These are phyloP conservation scores for Anguilla obscura DNA, from an alignment of 2,797 vertebrate species.

Conservation along the genomic window DNA sequence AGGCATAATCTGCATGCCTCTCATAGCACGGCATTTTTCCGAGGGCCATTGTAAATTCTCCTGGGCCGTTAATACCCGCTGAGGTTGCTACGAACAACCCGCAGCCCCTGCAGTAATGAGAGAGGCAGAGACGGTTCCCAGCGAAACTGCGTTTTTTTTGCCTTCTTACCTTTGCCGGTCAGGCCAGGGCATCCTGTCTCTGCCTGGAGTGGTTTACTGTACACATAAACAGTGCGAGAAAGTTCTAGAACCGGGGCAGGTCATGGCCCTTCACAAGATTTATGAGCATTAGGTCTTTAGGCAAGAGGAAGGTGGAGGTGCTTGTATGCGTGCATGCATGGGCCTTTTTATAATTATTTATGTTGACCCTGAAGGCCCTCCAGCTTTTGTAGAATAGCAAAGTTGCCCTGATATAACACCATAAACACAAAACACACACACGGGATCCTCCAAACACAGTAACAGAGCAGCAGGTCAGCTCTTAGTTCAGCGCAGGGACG, in stretches of 20 bases:
- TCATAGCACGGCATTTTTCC: conserved; percentile 28
- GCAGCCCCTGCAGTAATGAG: conserved; percentile 12
- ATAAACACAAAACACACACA: not conserved
- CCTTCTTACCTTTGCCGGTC: not conserved
- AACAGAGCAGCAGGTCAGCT: not conserved
- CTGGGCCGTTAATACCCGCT: conserved; percentile 21
- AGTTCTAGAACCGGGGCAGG: not conserved
- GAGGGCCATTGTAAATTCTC: conserved; percentile 22
- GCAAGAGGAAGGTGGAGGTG: not conserved
- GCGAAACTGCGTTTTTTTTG: not conserved
- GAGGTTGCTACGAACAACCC: conserved; percentile 19
- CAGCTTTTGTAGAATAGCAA: not conserved
- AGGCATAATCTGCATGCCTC: conserved; percentile 25
- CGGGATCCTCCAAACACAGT: not conserved
- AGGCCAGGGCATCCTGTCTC: not conserved
- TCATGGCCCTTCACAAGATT: not conserved
- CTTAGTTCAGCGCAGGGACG: not conserved
- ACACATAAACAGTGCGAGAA: not conserved
- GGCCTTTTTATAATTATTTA: not conserved
- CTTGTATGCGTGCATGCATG: not conserved
- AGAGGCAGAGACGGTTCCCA: not conserved
- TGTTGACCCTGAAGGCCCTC: not conserved
- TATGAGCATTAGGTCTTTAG: not conserved
- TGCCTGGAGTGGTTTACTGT: not conserved
- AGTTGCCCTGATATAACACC: not conserved